phyloP scores from a whole-genome alignment of 1,140 invertebrate species.

The Drosophila tsacasi region DNA sequence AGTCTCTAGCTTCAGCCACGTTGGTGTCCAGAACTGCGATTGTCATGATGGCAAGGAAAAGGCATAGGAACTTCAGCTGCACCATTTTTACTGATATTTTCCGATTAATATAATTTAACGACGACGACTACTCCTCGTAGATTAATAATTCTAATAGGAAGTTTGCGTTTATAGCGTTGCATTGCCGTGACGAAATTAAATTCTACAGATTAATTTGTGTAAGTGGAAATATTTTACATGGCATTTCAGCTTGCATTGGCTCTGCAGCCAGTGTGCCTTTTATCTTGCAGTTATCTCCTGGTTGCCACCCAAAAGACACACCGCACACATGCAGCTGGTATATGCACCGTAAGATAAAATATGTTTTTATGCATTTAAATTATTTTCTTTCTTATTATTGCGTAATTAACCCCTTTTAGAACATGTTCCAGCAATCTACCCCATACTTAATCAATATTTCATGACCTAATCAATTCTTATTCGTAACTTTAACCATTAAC shows the following conservation, averaged over 20 bases:
- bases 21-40: conserved; percentile 4
- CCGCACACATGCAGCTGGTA: conserved; percentile 24
- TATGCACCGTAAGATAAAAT: conserved; percentile 6
- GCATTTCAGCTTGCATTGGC: conserved; percentile 75
- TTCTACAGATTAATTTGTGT: conserved; percentile 83
- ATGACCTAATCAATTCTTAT: no score
- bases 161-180: no score
- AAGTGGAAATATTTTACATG: conserved; percentile 84
- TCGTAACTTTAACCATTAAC: background rate
- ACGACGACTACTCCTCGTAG: background rate
- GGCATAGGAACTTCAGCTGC: conserved; percentile 14
- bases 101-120: background rate
- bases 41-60: background rate
- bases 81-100: conserved; percentile 9
- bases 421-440: background rate
- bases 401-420: background rate
- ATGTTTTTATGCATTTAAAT: no score
- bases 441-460: background rate
- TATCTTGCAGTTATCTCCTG: conserved; percentile 38
- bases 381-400: background rate
- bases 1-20: background rate
- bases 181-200: conserved; percentile 68
- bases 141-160: background rate
- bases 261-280: conserved; percentile 34
- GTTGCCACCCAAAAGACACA: conserved; percentile 42